Base-by-base conservation (phyloP, 1,140 invertebrate species). In the Eciton burchellii region DNA sequence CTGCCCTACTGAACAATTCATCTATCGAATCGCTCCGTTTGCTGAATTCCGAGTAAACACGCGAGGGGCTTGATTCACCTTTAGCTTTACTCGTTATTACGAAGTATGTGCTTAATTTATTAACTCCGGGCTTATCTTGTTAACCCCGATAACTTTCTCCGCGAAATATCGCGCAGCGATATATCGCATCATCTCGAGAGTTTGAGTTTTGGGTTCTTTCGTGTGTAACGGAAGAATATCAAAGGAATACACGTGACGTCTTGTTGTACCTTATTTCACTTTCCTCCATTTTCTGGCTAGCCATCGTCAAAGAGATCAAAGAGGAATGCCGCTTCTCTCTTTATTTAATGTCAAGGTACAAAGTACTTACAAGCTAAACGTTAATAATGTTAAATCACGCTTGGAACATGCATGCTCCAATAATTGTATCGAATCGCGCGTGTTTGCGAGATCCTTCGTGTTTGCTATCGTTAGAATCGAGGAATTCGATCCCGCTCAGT, bases 11-110 rank as follows among this genome's bases (percentile, higher is more conserved):
- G 14, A 21, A 24, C 16, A n/a, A n/a, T n/a, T n/a, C n/a, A n/a
- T n/a, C 6, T 41, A 66, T 5, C 3, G 9, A 9, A 11, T 47
- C 21, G 11, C 29, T 71, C 1, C 16, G 19, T 14, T 54, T 71
- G 19, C 4, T 21, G 12, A 16, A 14, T 71, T 56, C 9, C 1
- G 14, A 71, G 11, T 16, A 71, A 71, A 71, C 54, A 56, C n/a
- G 35, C 41, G 45, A 60, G n/a, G 5, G 62, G 1, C 2, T 45
- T 16, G 6, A 1, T 21, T 26, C 45, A 16, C 0, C 2, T 73
- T 60, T 6, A 11, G n/a, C 26, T 62, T 16, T 60, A 63, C 43
- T 73, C 19, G 0, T 73, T 47, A 21, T 74, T 47, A 47, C 5
- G 1, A 60, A 19, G 0, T 41, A 3, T 43, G 19, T 41, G 35